phyloP scores from a whole-genome alignment of 1,140 invertebrate species.

The Reticulitermes speratus region DNA sequence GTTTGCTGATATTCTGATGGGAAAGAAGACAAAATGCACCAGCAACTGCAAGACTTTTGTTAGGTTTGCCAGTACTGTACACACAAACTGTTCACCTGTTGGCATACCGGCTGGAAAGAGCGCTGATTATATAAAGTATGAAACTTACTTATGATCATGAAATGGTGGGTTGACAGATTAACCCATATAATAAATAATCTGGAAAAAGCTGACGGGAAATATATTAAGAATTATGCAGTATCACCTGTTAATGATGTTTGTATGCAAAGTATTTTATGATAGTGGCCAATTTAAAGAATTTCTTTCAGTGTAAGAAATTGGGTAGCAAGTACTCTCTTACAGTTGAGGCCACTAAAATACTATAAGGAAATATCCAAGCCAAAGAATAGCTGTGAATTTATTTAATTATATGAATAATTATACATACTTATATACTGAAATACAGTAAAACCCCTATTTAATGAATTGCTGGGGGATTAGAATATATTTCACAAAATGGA shows the following conservation, averaged over 20 bases:
- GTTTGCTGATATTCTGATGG: too few relatives aligned
- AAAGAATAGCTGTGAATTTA: conserved; percentile 22
- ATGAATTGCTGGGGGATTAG: too few relatives aligned
- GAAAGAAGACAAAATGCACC: too few relatives aligned
- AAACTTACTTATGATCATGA: not conserved
- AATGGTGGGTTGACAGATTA: not conserved
- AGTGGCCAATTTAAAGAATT: not conserved
- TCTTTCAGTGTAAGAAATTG: not conserved
- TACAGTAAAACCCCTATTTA: too few relatives aligned
- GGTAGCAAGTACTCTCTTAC: not conserved
- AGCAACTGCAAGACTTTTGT: too few relatives aligned
- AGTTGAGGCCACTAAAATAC: not conserved
- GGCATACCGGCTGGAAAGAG: too few relatives aligned
- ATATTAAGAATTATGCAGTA: not conserved
- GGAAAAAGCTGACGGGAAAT: not conserved
- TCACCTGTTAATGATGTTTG: not conserved
- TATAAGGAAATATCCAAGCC: conserved; percentile 17
- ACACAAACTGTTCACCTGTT: too few relatives aligned
- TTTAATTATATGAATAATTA: not conserved
- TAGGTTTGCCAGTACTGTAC: too few relatives aligned
- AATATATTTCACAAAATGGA: too few relatives aligned
- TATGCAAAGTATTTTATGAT: not conserved
- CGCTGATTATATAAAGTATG: too few relatives aligned
- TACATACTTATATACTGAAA: not conserved
- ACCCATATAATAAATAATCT: not conserved